Percentiles rank a stretch among this genome's conserved stretches.
Conservation (phyloP, 2,113 vertebrate genomes). For the Myiopsitta monachus region DNA sequence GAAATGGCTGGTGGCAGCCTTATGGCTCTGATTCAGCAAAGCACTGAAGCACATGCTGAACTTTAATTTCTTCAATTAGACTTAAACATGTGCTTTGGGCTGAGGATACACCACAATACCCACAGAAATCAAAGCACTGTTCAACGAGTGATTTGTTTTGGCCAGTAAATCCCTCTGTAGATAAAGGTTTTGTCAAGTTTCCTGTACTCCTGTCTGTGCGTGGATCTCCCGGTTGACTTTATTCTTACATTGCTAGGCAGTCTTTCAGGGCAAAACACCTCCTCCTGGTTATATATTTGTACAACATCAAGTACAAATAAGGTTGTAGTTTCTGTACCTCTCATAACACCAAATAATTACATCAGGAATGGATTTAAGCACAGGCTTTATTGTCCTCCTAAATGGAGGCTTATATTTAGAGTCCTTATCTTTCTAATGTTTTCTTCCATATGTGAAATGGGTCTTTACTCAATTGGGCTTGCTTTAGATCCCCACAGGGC, state of each 20-base stretch:
- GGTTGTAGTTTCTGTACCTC: neutral
- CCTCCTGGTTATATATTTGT: neutral
- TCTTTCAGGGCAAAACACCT: neutral
- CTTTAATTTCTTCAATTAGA: slow-evolving; percentile 19
- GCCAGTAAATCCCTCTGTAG: neutral
- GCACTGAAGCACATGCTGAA: neutral
- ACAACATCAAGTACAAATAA: neutral
- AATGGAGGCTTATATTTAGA: neutral
- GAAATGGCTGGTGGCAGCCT: neutral
- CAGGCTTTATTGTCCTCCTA: neutral
- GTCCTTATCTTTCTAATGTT: neutral
- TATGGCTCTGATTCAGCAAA: neutral
- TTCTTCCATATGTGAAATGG: slow-evolving; percentile 11
- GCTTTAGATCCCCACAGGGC: neutral
- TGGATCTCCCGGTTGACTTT: neutral
- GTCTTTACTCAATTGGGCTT: neutral
- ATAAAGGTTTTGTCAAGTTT: neutral
- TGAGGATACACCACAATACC: neutral
- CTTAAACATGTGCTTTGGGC: neutral
- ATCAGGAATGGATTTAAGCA: slow-evolving; percentile 5
- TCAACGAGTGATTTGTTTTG: slow-evolving; percentile 24
- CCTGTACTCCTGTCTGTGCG: neutral
- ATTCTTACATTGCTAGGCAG: neutral
- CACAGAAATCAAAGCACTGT: neutral
- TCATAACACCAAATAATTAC: neutral